Evolutionary conservation across 2,797 vertebrate species (phyloP).

Genomic region (Rhynchotus rufescens): DNA sequence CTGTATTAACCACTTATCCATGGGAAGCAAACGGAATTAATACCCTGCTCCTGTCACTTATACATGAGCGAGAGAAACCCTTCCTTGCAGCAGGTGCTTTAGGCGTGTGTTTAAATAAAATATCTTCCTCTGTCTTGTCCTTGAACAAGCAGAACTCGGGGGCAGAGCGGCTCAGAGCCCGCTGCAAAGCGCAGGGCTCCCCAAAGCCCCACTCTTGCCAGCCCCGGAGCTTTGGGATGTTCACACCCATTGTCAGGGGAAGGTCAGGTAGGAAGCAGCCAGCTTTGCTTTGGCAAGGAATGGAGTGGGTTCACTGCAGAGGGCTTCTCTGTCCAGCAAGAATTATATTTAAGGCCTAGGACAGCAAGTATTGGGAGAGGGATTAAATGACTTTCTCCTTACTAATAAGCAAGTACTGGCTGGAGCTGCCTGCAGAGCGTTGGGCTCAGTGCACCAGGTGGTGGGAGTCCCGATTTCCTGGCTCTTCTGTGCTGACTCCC

Average conservation of each 20-base stretch:
- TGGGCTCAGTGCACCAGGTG: neutral
- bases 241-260: slow-evolving; percentile 67
- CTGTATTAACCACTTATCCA: neutral
- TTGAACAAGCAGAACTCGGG: slow-evolving; percentile 73
- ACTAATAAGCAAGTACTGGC: neutral
- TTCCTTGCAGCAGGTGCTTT: slow-evolving; percentile 31
- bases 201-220: slow-evolving; percentile 45
- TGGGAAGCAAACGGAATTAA: slow-evolving; percentile 23
- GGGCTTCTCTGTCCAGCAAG: neutral
- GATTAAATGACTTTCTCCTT: neutral
- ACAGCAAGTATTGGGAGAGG: slow-evolving; percentile 37
- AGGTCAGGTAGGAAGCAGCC: slow-evolving; percentile 63
- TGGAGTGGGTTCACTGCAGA: neutral
- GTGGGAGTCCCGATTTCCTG: neutral
- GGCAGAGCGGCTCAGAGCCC: slow-evolving; percentile 28
- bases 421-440: neutral
- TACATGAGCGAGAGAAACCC: neutral
- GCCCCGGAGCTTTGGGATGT: slow-evolving; percentile 62
- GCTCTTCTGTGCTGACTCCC: neutral
- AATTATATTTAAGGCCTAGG: neutral
- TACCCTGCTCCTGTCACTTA: neutral
- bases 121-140: slow-evolving; percentile 62
- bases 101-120: slow-evolving; percentile 68
- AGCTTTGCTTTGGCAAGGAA: slow-evolving; percentile 37
- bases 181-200: slow-evolving; percentile 12